A percentile compares a stretch with the other conserved stretches of the same genome.
phyloP scores from a whole-genome alignment of 2,113 vertebrate species.

The Scomber scombrus region DNA sequence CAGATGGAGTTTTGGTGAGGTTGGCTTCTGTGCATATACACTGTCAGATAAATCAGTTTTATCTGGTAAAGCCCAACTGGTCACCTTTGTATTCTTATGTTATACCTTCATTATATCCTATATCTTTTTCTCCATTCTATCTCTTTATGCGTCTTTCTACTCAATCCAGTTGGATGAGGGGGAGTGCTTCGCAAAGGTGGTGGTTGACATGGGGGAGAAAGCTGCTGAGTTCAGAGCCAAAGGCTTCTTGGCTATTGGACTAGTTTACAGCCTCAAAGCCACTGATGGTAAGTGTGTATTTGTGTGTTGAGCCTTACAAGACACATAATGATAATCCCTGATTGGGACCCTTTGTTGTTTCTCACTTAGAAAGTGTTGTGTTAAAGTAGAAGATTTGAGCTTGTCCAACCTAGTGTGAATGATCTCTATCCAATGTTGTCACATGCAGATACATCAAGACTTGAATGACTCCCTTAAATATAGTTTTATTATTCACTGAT shows the following conservation, averaged over 20 bases:
- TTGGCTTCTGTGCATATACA: not conserved
- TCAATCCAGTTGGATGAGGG: constrained; percentile 93
- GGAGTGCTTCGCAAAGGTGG: constrained; percentile 93
- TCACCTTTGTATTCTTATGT: not conserved
- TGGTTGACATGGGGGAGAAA: constrained; percentile 95
- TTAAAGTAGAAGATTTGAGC: too few species aligned
- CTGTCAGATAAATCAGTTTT: not conserved
- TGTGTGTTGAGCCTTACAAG: not conserved
- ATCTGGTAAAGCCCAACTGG: not conserved
- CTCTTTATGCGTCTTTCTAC: not conserved
- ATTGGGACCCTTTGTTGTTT: not conserved
- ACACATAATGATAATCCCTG: not conserved
- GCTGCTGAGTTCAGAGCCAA: constrained; percentile 97
- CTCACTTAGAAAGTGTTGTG: too few species aligned
- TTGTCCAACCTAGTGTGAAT: too few species aligned
- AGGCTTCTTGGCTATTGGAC: constrained; percentile 94
- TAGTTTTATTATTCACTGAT: not conserved
- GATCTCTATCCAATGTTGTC: not conserved
- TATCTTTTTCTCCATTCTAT: not conserved
- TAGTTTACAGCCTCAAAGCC: constrained; percentile 96
- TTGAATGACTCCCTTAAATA: not conserved
- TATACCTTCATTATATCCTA: too few species aligned
- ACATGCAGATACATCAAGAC: not conserved
- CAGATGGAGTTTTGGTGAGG: not conserved
- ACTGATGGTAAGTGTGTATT: constrained; percentile 90